Base-by-base conservation (phyloP, 2,888 invertebrate species). In the Drosophila birchii region DNA sequence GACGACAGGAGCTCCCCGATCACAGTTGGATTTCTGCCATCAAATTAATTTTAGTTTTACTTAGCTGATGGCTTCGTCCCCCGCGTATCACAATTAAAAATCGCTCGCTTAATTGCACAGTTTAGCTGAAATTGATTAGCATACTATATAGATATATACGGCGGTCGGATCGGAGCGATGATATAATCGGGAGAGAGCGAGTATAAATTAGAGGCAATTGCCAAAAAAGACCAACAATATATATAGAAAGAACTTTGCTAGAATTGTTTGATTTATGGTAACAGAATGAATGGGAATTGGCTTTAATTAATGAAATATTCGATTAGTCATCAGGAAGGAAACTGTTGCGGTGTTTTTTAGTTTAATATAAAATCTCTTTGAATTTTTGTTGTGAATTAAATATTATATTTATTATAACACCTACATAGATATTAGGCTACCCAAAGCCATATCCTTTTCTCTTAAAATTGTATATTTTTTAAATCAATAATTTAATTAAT, bases 61-160 rank as follows among this genome's bases (percentile, higher is more conserved):
- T 76, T 64, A 62, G 61, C 45, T 64, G 68, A 68, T 64, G 67
- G 34, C 61, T 63, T 49, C 58, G 20, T 49, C 29, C 12, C 41
- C 41, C 36, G 57, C 56, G 63, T 69, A 60, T 49, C 68, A 66
- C 68, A 77, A 77, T 67, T 67, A 75, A 67, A 78, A 61, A 43
- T 53, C 45, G 53, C 53, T 44, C 61, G 23, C 45, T 49, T 75
- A 74, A 75, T 75, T 74, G 69, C 63, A 57, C 53, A 69, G 63
- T 73, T 57, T 67, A 67, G 54, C 59, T 18, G 57, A 73, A 63
- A 32, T 60, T 47, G 54, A 77, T 63, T 70, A 75, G 43, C 44
- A 57, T 59, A 26, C 26, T 5, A 26, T 26, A 26, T 26, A 26
- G 4, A 23, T 23, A 56, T 55, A 39, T 44, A 44, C 26, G 36